Conservation (phyloP, 1,140 invertebrate species). For the Mycetomoellerius zeteki region DNA sequence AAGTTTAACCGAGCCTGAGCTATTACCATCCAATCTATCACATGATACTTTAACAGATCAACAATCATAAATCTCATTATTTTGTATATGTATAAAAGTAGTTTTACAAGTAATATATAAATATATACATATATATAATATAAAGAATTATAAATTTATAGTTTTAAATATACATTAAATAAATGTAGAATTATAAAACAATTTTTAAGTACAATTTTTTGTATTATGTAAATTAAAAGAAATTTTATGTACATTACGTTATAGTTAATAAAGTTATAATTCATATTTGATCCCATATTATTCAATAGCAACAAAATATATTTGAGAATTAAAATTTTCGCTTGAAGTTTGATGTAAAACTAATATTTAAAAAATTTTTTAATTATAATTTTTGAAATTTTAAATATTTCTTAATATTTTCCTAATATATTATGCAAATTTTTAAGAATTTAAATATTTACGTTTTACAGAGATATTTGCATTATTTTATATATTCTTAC, state of each 20-base stretch:
- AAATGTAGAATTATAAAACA: neutral
- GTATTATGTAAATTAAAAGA: neutral
- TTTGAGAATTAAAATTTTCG: neutral
- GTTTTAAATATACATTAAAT: neutral
- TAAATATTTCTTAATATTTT: no score
- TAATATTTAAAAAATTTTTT: neutral
- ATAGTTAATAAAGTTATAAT: neutral
- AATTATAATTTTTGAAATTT: no score
- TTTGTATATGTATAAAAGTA: neutral
- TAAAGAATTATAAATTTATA: conserved; percentile 47
- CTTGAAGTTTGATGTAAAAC: neutral
- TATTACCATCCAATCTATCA: conserved; percentile 32
- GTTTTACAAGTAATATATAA: no score
- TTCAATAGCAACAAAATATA: neutral
- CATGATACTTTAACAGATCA: conserved; percentile 51
- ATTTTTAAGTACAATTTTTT: neutral
- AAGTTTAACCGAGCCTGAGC: conserved; percentile 55
- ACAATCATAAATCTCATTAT: conserved; percentile 15
- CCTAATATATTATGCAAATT: no score
- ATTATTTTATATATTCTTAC: no score
- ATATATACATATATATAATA: no score
- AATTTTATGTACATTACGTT: neutral
- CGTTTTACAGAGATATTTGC: no score
- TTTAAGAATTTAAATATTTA: no score
- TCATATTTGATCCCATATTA: neutral